Percentiles rank a stretch among this genome's conserved stretches.
phyloP scores from a whole-genome alignment of 1,140 invertebrate genomes.

The Cardiocondyla obscurior region DNA sequence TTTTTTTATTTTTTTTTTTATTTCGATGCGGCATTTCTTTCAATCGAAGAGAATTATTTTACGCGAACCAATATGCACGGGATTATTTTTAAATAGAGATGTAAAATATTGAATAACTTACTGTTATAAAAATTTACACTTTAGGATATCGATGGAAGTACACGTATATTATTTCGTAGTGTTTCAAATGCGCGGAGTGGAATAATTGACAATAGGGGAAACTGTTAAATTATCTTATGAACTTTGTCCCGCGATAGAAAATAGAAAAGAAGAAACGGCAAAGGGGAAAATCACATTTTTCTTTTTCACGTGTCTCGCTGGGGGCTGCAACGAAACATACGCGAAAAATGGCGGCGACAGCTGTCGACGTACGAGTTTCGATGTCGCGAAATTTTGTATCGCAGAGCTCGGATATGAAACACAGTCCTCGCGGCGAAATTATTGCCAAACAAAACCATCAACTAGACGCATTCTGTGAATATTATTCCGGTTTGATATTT shows the following conservation, averaged over 20 bases:
- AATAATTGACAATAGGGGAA: neutral
- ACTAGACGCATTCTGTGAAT: neutral
- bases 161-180: no score
- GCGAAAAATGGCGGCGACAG: conserved; percentile 54
- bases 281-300: conserved; percentile 34
- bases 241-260: conserved; percentile 57
- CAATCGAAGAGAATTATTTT: conserved; percentile 1
- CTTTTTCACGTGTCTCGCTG: conserved; percentile 27
- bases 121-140: neutral
- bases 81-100: neutral
- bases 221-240: conserved; percentile 70
- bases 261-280: neutral
- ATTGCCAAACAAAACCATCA: conserved; percentile 12
- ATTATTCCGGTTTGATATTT: conserved; percentile 8
- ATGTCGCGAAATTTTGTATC: conserved; percentile 47
- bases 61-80: neutral
- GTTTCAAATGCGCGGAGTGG: no score
- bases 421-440: conserved; percentile 19
- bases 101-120: neutral
- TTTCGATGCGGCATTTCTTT: neutral
- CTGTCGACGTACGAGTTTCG: conserved; percentile 54
- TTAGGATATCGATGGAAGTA: neutral
- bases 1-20: no score
- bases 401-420: conserved; percentile 44
- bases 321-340: conserved; percentile 47